phyloP scores from a whole-genome alignment of 2,888 invertebrate genomes.

The Thereva nobilitata region DNA sequence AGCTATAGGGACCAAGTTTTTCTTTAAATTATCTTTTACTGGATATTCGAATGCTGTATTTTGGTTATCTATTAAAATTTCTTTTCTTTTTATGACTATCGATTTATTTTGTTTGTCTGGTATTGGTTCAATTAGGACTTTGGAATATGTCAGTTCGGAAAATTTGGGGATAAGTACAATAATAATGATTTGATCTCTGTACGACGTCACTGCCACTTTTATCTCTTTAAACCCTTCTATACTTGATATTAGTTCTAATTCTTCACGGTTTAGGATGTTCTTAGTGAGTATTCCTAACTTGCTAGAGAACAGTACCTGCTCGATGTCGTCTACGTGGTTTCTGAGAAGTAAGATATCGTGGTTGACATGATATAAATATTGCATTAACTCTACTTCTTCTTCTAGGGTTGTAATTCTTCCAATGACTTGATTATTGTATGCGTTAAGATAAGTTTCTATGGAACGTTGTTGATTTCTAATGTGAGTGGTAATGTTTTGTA shows the following conservation, averaged over 20 bases:
- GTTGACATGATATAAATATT: constrained; percentile 5
- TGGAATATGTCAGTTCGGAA: background rate
- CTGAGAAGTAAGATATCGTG: constrained; percentile 1
- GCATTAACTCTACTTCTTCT: constrained; percentile 6
- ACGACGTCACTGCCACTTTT: background rate
- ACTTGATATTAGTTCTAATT: constrained; percentile 5
- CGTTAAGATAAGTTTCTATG: constrained; percentile 17
- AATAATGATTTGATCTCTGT: constrained; percentile 7
- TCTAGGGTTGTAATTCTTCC: background rate
- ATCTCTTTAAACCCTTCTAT: background rate
- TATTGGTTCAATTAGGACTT: constrained; percentile 1
- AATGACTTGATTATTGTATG: background rate
- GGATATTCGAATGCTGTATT: constrained; percentile 3
- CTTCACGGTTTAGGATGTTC: constrained; percentile 1
- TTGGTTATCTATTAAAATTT: constrained; percentile 7
- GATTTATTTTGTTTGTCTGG: constrained; percentile 6
- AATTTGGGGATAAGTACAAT: constrained; percentile 9
- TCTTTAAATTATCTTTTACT: constrained; percentile 18
- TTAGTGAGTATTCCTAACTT: constrained; percentile 6
- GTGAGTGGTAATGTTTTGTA: constrained; percentile 22
- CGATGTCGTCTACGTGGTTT: constrained; percentile 9
- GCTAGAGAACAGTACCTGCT: constrained; percentile 16
- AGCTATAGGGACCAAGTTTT: background rate
- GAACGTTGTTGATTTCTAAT: constrained; percentile 12
- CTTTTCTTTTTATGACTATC: background rate